Conservation (phyloP, 1,140 invertebrate species). For the Drosophila asahinai region DNA sequence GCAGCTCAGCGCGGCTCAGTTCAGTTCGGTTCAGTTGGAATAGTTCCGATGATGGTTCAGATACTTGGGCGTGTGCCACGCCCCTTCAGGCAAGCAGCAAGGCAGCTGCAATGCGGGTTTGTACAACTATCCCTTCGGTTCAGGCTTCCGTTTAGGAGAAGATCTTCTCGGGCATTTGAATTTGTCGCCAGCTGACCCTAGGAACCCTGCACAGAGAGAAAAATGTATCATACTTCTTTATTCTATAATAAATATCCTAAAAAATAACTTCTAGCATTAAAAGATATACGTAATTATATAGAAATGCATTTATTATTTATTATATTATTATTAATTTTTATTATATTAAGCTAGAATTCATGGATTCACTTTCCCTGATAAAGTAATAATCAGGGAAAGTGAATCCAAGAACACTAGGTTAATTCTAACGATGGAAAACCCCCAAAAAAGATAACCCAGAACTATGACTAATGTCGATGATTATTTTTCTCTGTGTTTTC, state of each 20-base stretch:
- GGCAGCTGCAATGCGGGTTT: slow-evolving; percentile 72
- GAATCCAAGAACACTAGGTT: not conserved
- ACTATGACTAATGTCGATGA: not conserved
- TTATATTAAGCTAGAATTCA: no score
- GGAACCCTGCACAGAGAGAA: slow-evolving; percentile 14
- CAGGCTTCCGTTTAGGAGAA: slow-evolving; percentile 29
- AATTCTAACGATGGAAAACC: not conserved
- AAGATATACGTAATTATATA: not conserved
- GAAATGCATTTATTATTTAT: not conserved
- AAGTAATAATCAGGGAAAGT: not conserved
- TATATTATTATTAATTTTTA: no score
- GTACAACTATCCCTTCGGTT: not conserved
- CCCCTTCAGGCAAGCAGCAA: slow-evolving; percentile 34
- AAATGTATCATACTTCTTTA: not conserved
- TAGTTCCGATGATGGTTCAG: slow-evolving; percentile 11
- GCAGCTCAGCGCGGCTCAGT: slow-evolving; percentile 29
- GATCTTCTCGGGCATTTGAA: slow-evolving; percentile 67
- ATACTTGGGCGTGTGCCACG: slow-evolving; percentile 54
- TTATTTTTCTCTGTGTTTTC: not conserved
- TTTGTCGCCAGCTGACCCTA: slow-evolving; percentile 46
- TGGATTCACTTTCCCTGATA: no score
- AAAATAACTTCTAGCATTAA: not conserved
- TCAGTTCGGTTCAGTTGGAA: slow-evolving; percentile 7
- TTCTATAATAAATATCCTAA: not conserved
- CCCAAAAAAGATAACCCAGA: not conserved